Conservation (phyloP, 2,113 vertebrate genomes). For the Lophotis ruficrista region DNA sequence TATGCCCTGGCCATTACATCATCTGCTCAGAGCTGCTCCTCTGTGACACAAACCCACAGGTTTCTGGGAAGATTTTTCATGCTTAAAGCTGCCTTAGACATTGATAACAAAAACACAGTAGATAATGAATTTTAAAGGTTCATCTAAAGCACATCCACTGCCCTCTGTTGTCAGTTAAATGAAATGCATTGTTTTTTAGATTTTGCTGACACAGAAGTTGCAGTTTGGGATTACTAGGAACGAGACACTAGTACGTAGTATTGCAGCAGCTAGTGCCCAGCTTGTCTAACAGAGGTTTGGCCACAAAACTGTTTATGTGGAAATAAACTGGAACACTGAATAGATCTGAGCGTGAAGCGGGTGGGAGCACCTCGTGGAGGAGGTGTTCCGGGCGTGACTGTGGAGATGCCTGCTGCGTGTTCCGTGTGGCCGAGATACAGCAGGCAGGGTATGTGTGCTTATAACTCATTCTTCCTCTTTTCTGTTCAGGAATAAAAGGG, state of each 20-base stretch:
- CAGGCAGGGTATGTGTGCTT: neutral
- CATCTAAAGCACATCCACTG: neutral
- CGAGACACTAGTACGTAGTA: too few species aligned
- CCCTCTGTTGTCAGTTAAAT: conserved; percentile 31
- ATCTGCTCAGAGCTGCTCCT: neutral
- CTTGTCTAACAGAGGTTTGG: neutral
- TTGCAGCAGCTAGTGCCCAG: neutral
- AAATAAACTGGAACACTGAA: neutral
- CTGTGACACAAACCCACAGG: neutral
- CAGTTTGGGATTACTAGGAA: neutral
- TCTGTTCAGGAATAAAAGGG: conserved; percentile 83
- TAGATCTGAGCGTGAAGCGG: neutral
- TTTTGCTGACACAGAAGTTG: neutral
- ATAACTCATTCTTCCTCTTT: neutral
- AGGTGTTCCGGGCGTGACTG: neutral
- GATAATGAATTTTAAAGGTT: neutral
- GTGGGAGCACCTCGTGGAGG: neutral
- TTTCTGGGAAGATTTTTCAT: neutral
- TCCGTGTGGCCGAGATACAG: neutral
- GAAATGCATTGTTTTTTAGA: neutral
- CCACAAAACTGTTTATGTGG: neutral
- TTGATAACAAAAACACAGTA: neutral
- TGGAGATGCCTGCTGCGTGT: neutral
- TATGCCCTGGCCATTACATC: neutral
- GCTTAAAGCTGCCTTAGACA: neutral